Evolutionary conservation across 2,888 invertebrate species (phyloP), one percentile per base, ranked within the genome.

Genomic region (Plebejus melissa): DNA sequence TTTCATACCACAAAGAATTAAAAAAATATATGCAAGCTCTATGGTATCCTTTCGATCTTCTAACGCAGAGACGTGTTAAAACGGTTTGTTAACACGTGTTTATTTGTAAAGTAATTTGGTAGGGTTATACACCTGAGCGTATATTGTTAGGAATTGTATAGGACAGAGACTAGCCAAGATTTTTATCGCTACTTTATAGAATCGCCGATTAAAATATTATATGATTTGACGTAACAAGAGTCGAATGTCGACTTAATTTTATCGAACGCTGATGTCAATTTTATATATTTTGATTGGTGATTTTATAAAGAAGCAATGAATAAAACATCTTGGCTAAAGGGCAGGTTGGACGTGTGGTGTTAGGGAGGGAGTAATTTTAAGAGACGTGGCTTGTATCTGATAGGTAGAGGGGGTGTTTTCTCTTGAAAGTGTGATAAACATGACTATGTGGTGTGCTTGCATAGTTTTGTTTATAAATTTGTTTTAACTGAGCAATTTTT

Each of bases 101-200:
- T 32, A 72, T 72, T 72, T 72, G 72, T 50, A 46, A 71, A 71
- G 50, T 71, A 36, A 72, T 54, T 72, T 72, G 54, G 72, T 72
- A 28, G 22, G 46, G 50, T 13, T 50, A 28, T 36, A 71, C 41
- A 71, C 41, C 50, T 36, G 50, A 38, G 72, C 54, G 72, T 72
- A 13, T 72, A 72, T 46, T 71, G 46, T 46, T 46, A 70, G 41
- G 22, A 32, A 32, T 72, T 54, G 32, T 72, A 50, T 72, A 72
- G 50, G 32, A 32, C 32, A 32, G 32, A 32, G 32, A 32, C 1
- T 5, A 5, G 5, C 5, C 5, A 38, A 38, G 5, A 38, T 38
- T 38, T 6, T 38, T 38, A 38, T 38, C 38, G 38, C 5, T 38
- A 6, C 38, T 38, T 38, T 38, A 38, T 0, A 38, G 38, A 38